Percentiles rank a stretch among this genome's conserved stretches.
Evolutionary conservation across 2,888 invertebrate species (phyloP).

Genomic region (Xestia sexstrigata): DNA sequence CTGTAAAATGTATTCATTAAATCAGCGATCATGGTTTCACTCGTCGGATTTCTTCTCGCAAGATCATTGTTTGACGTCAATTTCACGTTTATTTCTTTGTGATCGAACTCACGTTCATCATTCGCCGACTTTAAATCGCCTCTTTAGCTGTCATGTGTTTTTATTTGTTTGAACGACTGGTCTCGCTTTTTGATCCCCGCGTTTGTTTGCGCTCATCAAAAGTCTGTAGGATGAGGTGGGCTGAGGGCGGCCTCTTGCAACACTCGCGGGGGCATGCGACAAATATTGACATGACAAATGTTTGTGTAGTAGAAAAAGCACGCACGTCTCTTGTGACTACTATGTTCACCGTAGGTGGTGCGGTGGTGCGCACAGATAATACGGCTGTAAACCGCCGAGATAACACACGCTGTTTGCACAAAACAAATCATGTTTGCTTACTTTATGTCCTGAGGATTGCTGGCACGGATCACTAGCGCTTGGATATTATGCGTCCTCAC

Average conservation of each 20-base stretch:
- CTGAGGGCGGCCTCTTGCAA: constrained; percentile 79
- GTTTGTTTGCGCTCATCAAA: constrained; percentile 66
- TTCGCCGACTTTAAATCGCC: constrained; percentile 64
- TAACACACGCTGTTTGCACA: constrained; percentile 84
- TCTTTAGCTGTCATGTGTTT: constrained; percentile 57
- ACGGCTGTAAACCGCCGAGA: constrained; percentile 78
- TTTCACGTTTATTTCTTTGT: constrained; percentile 68
- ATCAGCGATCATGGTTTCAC: constrained; percentile 81
- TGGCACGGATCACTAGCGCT: constrained; percentile 79
- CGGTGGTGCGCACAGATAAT: constrained; percentile 80
- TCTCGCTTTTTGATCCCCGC: constrained; percentile 64
- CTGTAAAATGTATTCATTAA: constrained; percentile 89
- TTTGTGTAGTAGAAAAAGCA: constrained; percentile 84
- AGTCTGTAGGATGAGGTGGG: constrained; percentile 68
- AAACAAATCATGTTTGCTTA: constrained; percentile 87
- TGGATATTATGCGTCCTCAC: constrained; percentile 83
- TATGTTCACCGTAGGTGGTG: constrained; percentile 79
- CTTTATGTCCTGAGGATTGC: constrained; percentile 82
- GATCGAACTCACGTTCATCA: constrained; percentile 54
- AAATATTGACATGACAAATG: constrained; percentile 88
- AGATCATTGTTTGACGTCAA: constrained; percentile 73
- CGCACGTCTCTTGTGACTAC: constrained; percentile 81
- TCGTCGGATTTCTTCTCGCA: constrained; percentile 73
- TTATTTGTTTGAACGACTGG: constrained; percentile 59
- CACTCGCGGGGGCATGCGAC: constrained; percentile 79